phyloP scores from a whole-genome alignment of 2,888 invertebrate species.

The Aricia artaxerxes region DNA sequence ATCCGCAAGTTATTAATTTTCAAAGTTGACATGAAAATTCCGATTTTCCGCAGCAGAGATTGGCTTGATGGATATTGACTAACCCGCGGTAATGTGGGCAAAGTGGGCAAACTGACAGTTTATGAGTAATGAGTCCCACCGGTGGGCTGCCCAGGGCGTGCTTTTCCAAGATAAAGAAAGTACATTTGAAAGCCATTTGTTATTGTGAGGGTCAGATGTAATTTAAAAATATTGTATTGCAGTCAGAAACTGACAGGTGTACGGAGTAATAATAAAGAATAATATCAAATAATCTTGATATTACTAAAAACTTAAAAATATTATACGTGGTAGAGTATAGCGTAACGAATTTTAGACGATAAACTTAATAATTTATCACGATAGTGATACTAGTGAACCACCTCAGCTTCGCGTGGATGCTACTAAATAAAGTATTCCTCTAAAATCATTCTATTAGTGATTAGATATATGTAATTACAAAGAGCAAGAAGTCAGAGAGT shows the following conservation, averaged over 20 bases:
- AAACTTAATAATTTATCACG: too few relatives aligned
- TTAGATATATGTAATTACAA: too few relatives aligned
- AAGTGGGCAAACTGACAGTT: not conserved
- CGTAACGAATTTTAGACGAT: too few relatives aligned
- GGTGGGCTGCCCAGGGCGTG: not conserved
- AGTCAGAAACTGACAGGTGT: not conserved
- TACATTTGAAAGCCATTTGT: slow-evolving; percentile 10
- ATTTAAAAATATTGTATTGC: not conserved
- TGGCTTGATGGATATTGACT: not conserved
- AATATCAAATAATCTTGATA: too few relatives aligned
- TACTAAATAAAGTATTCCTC: too few relatives aligned
- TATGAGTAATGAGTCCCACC: not conserved
- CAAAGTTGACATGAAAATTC: not conserved
- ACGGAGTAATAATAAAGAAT: not conserved
- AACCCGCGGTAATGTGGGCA: not conserved
- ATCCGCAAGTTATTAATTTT: slow-evolving; percentile 10
- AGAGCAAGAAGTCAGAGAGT: too few relatives aligned
- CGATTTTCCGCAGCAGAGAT: not conserved
- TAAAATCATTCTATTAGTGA: too few relatives aligned
- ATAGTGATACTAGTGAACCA: too few relatives aligned
- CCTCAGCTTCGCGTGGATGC: too few relatives aligned
- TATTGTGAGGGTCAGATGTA: not conserved
- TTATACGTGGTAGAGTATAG: too few relatives aligned
- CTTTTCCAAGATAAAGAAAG: not conserved
- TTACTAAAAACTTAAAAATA: too few relatives aligned